A percentile compares a stretch with the other conserved stretches of the same genome.
These are phyloP conservation scores for Ceratina japonica DNA, from an alignment of 1,140 invertebrate species.

Conservation along the genomic window DNA sequence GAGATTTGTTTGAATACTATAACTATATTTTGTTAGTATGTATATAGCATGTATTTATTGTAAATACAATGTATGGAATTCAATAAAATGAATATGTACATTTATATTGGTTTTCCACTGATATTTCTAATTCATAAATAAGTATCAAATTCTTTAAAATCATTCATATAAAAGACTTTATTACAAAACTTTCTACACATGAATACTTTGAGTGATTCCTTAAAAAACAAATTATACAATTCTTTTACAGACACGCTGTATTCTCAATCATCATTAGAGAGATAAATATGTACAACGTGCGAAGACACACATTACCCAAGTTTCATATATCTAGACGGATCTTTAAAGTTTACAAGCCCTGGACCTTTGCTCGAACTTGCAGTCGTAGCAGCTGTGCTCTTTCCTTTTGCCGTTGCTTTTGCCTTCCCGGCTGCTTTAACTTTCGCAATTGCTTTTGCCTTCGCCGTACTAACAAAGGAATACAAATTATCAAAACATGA, in stretches of 20 bases:
- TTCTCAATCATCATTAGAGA: background rate
- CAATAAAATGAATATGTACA: too few species aligned
- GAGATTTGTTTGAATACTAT: background rate
- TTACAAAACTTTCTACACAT: conserved; percentile 38
- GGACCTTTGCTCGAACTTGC: conserved; percentile 33
- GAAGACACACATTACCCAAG: conserved; percentile 32
- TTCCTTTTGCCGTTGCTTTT: background rate
- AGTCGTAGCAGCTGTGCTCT: background rate
- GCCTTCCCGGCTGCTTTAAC: background rate
- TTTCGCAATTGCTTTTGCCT: conserved; percentile 6
- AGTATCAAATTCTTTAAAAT: background rate
- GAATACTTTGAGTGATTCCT: conserved; percentile 1
- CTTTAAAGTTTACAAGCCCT: conserved; percentile 69
- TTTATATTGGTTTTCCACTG: too few species aligned
- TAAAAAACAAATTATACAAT: conserved; percentile 17
- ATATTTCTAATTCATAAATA: conserved; percentile 6
- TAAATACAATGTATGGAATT: conserved; percentile 1
- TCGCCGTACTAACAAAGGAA: conserved; percentile 23
- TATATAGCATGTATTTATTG: conserved; percentile 17
- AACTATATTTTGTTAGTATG: background rate
- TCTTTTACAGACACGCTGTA: conserved; percentile 13
- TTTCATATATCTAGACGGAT: conserved; percentile 66
- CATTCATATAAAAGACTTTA: conserved; percentile 13
- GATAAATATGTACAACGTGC: conserved; percentile 9
- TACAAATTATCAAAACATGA: background rate